Evolutionary conservation across 2,797 vertebrate species (phyloP).

Genomic region (Lates japonicus): DNA sequence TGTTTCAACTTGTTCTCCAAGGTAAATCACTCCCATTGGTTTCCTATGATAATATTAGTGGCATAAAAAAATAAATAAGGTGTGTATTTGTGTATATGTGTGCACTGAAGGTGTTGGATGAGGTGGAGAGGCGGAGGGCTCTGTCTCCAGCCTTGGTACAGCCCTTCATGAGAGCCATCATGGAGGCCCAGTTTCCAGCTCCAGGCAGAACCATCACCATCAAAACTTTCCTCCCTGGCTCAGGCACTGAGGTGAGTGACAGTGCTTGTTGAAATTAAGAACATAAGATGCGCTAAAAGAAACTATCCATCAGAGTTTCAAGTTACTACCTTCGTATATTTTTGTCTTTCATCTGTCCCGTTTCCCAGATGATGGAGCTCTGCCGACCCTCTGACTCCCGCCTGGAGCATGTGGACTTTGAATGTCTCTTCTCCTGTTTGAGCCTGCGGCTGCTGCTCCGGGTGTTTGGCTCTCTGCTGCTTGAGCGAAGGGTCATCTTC

Average conservation of each 20-base stretch:
- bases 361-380: conserved; percentile 92
- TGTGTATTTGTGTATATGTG: not conserved
- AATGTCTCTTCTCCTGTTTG: conserved; percentile 95
- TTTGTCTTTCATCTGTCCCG: not conserved
- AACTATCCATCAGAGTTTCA: not conserved
- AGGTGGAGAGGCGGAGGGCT: conserved; percentile 95
- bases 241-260: conserved; percentile 92
- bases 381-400: conserved; percentile 95
- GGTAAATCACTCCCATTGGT: conserved; percentile 75
- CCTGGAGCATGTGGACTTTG: conserved; percentile 96
- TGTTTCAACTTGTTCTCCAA: conserved; percentile 96
- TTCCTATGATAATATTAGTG: not conserved
- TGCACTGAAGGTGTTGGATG: conserved; percentile 91
- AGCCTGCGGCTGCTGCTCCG: conserved; percentile 93
- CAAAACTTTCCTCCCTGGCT: conserved; percentile 97
- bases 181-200: conserved; percentile 98
- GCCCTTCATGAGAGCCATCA: conserved; percentile 98
- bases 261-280: not conserved
- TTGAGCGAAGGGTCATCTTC: conserved; percentile 97
- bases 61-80: not conserved
- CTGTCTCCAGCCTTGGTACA: conserved; percentile 97
- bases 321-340: not conserved
- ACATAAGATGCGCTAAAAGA: not conserved
- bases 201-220: conserved; percentile 94
- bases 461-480: conserved; percentile 94